A percentile compares a stretch with the other conserved stretches of the same genome.
phyloP scores from a whole-genome alignment of 1,140 invertebrate genomes.

The Drosophila burlai region DNA sequence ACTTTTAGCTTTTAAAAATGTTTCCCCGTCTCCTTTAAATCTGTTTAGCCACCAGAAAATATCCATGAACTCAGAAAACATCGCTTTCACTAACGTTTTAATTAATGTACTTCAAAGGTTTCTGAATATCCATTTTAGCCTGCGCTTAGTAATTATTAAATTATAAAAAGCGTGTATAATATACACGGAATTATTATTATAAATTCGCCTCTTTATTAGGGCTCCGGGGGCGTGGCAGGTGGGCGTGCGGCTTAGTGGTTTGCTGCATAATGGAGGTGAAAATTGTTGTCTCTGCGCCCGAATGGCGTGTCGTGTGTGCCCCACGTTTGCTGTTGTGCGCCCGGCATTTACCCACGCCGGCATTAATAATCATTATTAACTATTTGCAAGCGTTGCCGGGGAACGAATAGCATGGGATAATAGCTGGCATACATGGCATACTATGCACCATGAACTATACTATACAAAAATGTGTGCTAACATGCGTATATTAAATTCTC shows the following conservation, averaged over 20 bases:
- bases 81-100: neutral
- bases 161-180: constrained; percentile 21
- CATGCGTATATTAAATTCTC: constrained; percentile 41
- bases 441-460: neutral
- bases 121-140: neutral
- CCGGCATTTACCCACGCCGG: constrained; percentile 45
- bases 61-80: too few relatives aligned
- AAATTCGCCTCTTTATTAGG: constrained; percentile 18
- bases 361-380: constrained; percentile 74
- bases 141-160: constrained; percentile 31
- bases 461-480: constrained; percentile 1
- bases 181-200: constrained; percentile 13
- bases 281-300: constrained; percentile 47
- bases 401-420: constrained; percentile 21
- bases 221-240: neutral
- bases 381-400: constrained; percentile 40
- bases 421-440: constrained; percentile 15
- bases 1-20: too few relatives aligned
- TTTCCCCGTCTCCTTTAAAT: neutral
- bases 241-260: constrained; percentile 25
- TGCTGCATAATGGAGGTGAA: constrained; percentile 47
- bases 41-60: neutral
- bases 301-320: constrained; percentile 19
- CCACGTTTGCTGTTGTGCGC: constrained; percentile 47
- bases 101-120: constrained; percentile 8